Evolutionary conservation across 2,797 vertebrate genomes (phyloP).

Genomic region (Liasis olivaceus): DNA sequence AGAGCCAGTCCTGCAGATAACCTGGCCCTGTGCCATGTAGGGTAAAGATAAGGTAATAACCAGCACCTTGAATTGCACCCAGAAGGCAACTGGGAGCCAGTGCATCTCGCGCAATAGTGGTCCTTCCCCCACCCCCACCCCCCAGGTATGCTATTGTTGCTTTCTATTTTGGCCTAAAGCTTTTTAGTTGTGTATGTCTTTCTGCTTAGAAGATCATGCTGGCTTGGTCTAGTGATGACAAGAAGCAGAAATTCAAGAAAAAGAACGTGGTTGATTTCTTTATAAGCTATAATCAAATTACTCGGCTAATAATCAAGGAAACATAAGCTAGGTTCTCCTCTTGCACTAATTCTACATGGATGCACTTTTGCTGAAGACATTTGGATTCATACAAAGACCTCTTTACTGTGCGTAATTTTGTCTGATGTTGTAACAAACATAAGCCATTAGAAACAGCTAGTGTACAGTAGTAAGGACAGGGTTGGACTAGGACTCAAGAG

Average conservation of each 20-base stretch:
- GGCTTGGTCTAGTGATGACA: slow-evolving; percentile 15
- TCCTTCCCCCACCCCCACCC: too few species aligned
- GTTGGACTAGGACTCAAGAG: not conserved
- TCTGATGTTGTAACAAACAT: not conserved
- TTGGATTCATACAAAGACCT: not conserved
- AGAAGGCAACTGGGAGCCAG: too few species aligned
- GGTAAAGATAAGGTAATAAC: too few species aligned
- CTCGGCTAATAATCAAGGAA: slow-evolving; percentile 60
- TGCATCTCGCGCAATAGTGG: too few species aligned
- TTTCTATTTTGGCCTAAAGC: not conserved
- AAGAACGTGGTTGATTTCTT: slow-evolving; percentile 62
- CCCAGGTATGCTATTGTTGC: not conserved
- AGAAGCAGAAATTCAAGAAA: slow-evolving; percentile 57
- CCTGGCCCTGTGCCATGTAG: too few species aligned
- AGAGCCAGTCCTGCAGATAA: too few species aligned
- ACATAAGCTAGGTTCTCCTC: slow-evolving; percentile 26
- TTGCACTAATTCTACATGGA: slow-evolving; percentile 17
- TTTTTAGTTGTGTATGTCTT: not conserved
- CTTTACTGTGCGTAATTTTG: not conserved
- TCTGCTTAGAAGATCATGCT: slow-evolving; percentile 42
- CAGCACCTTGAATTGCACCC: too few species aligned
- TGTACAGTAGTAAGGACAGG: not conserved
- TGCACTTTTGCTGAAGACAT: not conserved
- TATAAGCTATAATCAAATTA: slow-evolving; percentile 65
- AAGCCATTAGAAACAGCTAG: not conserved